Base-by-base conservation (phyloP, 2,888 invertebrate species). In the Pandemis corylana region DNA sequence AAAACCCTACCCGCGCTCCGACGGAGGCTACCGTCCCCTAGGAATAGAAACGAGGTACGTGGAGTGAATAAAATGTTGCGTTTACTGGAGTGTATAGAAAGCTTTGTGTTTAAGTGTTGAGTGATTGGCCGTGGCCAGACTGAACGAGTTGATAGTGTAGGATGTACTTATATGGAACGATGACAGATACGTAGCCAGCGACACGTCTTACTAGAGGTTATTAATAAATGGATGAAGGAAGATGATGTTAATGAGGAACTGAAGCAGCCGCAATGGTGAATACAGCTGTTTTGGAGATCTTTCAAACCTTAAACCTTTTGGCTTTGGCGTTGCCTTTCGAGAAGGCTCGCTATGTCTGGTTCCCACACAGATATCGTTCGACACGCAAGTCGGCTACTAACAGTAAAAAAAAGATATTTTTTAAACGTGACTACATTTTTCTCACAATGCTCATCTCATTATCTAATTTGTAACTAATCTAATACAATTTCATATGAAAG, bases 1-100 rank as follows among this genome's bases (percentile, higher is more conserved):
- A 93, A 95, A 82, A 88, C 91, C 76, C 94, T 95, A 76, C 94
- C 93, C 0, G 94, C 94, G 20, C 81, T 95, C 78, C 91, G 85
- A 78, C 83, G 77, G 71, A 82, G 76, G 42, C 80, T 83, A 12
- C 85, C 80, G 46, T 79, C 72, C 4, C 72, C 76, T 12, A 81
- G 73, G 66, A 82, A 79, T 0, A 83, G 77, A 67, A 75, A 71
- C 4, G 84, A 87, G 84, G 87, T 86, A 5, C 10, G 59, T 28
- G 59, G 12, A 12, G 12, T 3, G 10, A 12, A 10, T 15, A n/a
- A 0, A 20, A 56, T 56, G 20, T 53, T 53, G 7, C 20, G n/a
- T 56, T 51, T n/a, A 56, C 9, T 56, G 9, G 20, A 56, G 9
- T 56, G 56, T n/a, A 53, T 7, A n/a, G 12, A 5, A n/a, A 51